These are phyloP conservation scores for Drosophila kohkoa DNA, from an alignment of 1,140 invertebrate species.

Conservation along the genomic window DNA sequence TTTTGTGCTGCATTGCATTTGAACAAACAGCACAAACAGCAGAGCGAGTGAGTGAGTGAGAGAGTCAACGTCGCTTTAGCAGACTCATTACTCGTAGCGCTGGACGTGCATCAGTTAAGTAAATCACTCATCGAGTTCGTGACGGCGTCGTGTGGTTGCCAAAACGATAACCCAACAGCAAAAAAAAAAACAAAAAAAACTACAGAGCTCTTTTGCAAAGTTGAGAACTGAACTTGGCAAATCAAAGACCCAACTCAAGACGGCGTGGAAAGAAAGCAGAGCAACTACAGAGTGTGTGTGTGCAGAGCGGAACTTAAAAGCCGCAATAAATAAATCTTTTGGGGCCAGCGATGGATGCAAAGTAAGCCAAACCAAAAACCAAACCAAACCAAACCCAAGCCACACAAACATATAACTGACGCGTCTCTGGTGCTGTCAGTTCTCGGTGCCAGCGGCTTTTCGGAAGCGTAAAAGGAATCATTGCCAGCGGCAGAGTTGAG, in stretches of 20 bases:
- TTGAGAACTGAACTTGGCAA: constrained; percentile 20
- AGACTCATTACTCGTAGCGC: constrained; percentile 41
- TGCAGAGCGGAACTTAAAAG: constrained; percentile 56
- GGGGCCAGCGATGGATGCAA: constrained; percentile 57
- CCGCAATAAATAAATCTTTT: constrained; percentile 82
- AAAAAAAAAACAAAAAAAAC: constrained; percentile 5
- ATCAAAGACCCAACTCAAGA: constrained; percentile 46
- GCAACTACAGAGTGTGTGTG: not conserved
- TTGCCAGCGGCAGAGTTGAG: constrained; percentile 4
- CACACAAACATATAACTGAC: constrained; percentile 34
- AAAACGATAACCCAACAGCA: constrained; percentile 24
- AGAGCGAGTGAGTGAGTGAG: not conserved
- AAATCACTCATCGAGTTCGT: constrained; percentile 50
- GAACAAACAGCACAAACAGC: no score
- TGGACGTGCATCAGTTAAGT: constrained; percentile 55
- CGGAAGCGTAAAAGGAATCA: constrained; percentile 34
- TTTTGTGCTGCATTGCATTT: not conserved
- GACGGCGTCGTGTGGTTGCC: constrained; percentile 13
- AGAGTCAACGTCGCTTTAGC: constrained; percentile 19
- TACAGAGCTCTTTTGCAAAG: not conserved
- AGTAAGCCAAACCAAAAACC: constrained; percentile 13
- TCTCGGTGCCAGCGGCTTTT: constrained; percentile 42
- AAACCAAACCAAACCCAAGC: constrained; percentile 6
- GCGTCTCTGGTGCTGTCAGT: constrained; percentile 47
- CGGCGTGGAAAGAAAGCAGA: not conserved